Percentiles rank a stretch among this genome's conserved stretches.
Conservation (phyloP, 1,140 invertebrate genomes). For the Colletes gigas region DNA sequence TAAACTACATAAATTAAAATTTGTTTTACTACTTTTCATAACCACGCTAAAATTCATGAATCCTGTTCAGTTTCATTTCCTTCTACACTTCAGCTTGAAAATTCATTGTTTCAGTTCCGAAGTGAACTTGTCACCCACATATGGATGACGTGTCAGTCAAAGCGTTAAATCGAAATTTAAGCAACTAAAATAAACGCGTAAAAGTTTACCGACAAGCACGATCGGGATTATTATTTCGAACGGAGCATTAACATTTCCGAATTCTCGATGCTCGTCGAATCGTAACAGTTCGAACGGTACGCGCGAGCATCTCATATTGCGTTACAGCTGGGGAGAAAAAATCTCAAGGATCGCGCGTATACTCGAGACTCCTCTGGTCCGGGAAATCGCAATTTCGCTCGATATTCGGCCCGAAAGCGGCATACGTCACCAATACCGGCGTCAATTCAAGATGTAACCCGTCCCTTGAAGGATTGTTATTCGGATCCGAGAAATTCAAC, state of each 20-base stretch:
- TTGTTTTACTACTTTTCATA: no score
- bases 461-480: conserved; percentile 31
- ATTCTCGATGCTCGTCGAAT: background rate
- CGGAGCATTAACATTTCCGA: background rate
- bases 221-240: no score
- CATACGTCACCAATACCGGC: background rate
- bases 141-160: no score
- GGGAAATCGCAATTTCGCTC: conserved; percentile 17
- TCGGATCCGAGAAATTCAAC: conserved; percentile 32
- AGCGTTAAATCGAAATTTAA: no score
- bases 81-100: no score
- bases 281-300: background rate
- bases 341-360: background rate
- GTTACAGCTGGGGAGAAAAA: background rate
- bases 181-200: no score
- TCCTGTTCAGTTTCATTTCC: no score
- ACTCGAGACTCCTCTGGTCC: conserved; percentile 12
- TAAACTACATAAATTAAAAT: no score
- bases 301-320: background rate
- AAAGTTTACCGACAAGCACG: no score
- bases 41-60: no score
- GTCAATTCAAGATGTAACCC: conserved; percentile 38
- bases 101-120: no score
- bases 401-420: conserved; percentile 10
- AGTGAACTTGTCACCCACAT: no score